Conservation (phyloP, 2,797 vertebrate species). For the Manis crassicaudata region DNA sequence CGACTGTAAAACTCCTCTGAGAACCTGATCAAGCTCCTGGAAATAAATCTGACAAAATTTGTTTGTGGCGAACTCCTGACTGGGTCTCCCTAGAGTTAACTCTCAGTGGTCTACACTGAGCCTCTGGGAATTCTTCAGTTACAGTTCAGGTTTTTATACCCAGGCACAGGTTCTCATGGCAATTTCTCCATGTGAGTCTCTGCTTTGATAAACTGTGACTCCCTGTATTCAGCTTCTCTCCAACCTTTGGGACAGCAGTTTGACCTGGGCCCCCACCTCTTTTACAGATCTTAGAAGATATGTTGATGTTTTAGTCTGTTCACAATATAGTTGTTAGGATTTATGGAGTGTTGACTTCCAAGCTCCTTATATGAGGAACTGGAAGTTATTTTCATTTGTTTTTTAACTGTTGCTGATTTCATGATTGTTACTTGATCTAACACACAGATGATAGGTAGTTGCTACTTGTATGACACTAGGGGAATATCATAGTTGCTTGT, state of each 20-base stretch:
- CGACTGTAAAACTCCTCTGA: not conserved
- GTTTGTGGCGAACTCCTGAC: not conserved
- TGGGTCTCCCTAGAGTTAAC: not conserved
- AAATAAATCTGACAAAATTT: not conserved
- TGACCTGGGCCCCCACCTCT: not conserved
- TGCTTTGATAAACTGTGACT: not conserved
- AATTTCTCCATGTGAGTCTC: not conserved
- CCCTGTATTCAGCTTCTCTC: not conserved
- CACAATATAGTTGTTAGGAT: not conserved
- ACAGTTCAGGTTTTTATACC: not conserved
- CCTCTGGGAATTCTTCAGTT: not conserved
- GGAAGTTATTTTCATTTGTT: not conserved
- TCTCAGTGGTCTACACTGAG: not conserved
- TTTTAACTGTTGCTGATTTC: not conserved
- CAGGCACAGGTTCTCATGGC: not conserved
- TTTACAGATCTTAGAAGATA: not conserved
- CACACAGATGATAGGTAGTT: not conserved
- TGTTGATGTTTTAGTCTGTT: not conserved
- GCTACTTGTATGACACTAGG: not conserved
- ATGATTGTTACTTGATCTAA: not conserved
- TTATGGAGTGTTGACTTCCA: not conserved
- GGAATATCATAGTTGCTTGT: not conserved
- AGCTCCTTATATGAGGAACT: not conserved
- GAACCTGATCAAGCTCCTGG: not conserved
- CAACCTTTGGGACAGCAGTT: not conserved